Percentiles rank a stretch among this genome's conserved stretches.
Evolutionary conservation across 2,888 invertebrate species (phyloP).

Genomic region (Esperia sulphurella): DNA sequence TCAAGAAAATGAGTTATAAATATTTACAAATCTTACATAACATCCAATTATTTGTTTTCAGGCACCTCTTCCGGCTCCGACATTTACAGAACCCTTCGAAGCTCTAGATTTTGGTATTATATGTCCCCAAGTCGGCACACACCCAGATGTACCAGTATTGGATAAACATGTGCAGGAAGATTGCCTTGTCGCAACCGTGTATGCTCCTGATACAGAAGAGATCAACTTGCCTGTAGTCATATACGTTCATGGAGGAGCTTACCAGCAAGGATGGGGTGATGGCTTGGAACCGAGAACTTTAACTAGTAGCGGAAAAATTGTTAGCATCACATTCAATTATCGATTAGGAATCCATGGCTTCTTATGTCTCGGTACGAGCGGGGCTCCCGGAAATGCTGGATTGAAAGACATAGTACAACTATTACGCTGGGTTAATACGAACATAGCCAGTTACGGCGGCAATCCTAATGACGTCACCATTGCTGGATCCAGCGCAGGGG

Average conservation of each 20-base stretch:
- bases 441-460: conserved; percentile 44
- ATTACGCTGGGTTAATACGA: conserved; percentile 42
- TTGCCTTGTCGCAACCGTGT: conserved; percentile 51
- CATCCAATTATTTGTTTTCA: conserved; percentile 14
- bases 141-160: neutral
- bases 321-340: conserved; percentile 31
- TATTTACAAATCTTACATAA: neutral
- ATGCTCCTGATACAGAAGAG: conserved; percentile 37
- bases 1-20: no score
- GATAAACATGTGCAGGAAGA: conserved; percentile 29
- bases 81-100: conserved; percentile 26
- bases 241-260: conserved; percentile 34
- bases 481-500: conserved; percentile 39
- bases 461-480: conserved; percentile 46
- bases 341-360: conserved; percentile 34
- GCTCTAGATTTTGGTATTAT: conserved; percentile 24
- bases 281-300: conserved; percentile 14
- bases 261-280: conserved; percentile 22
- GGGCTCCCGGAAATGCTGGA: conserved; percentile 43
- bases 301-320: conserved; percentile 22
- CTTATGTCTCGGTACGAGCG: conserved; percentile 32
- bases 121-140: conserved; percentile 27
- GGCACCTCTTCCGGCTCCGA: conserved; percentile 36
- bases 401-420: conserved; percentile 42
- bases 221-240: conserved; percentile 34